Base-by-base conservation (phyloP, 2,797 vertebrate species). In the Syndactyla subalaris region DNA sequence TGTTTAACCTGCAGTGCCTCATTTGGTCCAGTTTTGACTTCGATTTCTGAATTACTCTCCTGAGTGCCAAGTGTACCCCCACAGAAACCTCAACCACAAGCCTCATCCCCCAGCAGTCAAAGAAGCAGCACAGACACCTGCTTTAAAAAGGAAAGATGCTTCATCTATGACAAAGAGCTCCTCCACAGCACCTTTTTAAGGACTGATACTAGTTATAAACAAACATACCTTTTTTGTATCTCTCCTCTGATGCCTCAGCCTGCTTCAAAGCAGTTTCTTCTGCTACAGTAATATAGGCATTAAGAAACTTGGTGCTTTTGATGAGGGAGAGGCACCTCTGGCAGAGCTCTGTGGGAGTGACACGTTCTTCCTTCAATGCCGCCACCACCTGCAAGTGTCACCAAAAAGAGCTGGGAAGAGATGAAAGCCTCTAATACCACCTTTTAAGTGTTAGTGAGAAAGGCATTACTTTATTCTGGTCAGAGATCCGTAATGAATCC, bases 281-380 rank as follows among this genome's bases (percentile, higher is more conserved):
- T 4, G 98, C 98, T 30, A 99, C 97, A 2, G 98, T 99, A 80
- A 99, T 98, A 91, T 99, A 99, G 5, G 99, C 99, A 21, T 99
- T 99, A 3, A 99, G 98, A 86, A 98, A 98, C 48, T 85, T 97
- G 7, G 98, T 99, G 92, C 98, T 98, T 97, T 96, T 98, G 94
- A 99, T 98, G 72, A 97, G 98, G 39, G 98, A 97, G 68, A 99
- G 97, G 88, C 99, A 99, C 75, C 97, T 98, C 89, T 97, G 98
- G 93, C 99, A 99, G 38, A 99, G 98, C 90, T 99, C 99, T 3
- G 97, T 98, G 14, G 99, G 98, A 32, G 98, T 98, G 59, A 99
- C 93, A 13, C 41, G 98, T 54, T 99, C 98, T 92, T 98, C 98
- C 93, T 97, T 98, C 94, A 99, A 89, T 1, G 99, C 99, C 6